Evolutionary conservation across 2,797 vertebrate genomes (phyloP), one percentile per base, ranked within the genome.

Genomic region (Melopsittacus undulatus): DNA sequence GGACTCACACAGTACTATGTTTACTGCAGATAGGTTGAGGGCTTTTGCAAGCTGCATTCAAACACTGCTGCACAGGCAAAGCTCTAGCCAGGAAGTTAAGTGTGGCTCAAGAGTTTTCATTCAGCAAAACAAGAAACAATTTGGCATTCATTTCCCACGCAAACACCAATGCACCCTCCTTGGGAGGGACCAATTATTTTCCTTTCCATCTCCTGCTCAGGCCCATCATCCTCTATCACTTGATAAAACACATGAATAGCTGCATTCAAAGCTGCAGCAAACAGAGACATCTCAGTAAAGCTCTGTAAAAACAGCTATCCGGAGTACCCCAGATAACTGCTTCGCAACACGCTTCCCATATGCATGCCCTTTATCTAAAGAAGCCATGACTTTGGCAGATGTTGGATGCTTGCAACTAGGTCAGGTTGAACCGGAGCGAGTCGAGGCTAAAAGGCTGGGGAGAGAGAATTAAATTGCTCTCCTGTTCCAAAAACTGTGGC

Each of bases 361-460:
- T 69, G 80, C 61, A 56, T 6, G 34, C 11, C 57, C 83, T 64
- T 64, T 91, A 89, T 93, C 87, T 70, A 69, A 87, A 87, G 86
- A 8, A 81, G 89, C 52, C 32, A 18, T 63, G 96, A 91, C 88
- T 92, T 84, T 32, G 61, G 92, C 94, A 97, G 92, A 95, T 95
- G 96, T 87, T 79, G 93, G 70, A 72, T 88, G 91, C 80, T 83
- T 61, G 45, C 96, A 97, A 93, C 87, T 95, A 96, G 97, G 97
- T 97, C 97, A 97, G 79, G 68, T 49, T 48, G 82, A 93, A 94
- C 61, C 4, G 2, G 45, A 94, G 88, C 1, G 7, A 89, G 86
- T 42, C 0, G 1, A 95, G 95, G 93, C 91, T 94, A 95, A 96
- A 96, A 97, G 94, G 88, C 88, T 59, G 38, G 68, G 69, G 30